Percentiles rank a stretch among this genome's conserved stretches.
Conservation (phyloP, 2,888 invertebrate genomes). For the Scrobipalpa costella region DNA sequence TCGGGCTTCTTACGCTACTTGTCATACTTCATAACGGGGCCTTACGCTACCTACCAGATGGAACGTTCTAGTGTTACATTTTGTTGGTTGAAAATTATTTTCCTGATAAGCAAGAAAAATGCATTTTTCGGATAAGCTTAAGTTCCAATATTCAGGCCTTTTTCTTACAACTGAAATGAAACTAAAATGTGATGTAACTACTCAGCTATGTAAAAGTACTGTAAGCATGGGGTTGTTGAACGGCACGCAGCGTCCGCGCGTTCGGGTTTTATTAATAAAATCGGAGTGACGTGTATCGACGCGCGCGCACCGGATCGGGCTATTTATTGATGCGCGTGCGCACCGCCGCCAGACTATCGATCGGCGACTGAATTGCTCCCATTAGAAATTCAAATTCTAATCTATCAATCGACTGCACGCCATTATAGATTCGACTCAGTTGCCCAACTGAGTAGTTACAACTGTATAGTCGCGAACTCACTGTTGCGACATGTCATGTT, state of each 20-base stretch:
- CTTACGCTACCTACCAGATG: constrained; percentile 39
- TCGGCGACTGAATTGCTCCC: constrained; percentile 41
- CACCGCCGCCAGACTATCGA: constrained; percentile 53
- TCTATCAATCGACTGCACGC: constrained; percentile 29
- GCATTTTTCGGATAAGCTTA: too few relatives aligned
- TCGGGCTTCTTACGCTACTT: constrained; percentile 43
- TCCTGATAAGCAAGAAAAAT: too few relatives aligned
- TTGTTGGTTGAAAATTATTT: background rate
- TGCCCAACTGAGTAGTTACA: constrained; percentile 31
- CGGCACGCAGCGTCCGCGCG: constrained; percentile 55
- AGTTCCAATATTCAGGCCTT: too few relatives aligned
- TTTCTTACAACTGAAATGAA: constrained; percentile 37
- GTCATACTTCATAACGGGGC: constrained; percentile 61
- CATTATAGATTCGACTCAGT: constrained; percentile 47
- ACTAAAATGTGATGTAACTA: constrained; percentile 52
- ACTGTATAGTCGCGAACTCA: constrained; percentile 2
- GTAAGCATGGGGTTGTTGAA: constrained; percentile 56
- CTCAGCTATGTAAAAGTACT: constrained; percentile 39
- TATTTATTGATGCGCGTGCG: constrained; percentile 74
- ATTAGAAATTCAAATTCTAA: constrained; percentile 24
- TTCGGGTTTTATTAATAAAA: constrained; percentile 78
- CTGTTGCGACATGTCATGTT: constrained; percentile 23
- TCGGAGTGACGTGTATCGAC: constrained; percentile 74
- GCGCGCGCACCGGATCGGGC: constrained; percentile 64
- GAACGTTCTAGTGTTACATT: constrained; percentile 40